These are phyloP conservation scores for Pammene fasciana DNA, from an alignment of 2,888 invertebrate genomes.

Conservation along the genomic window DNA sequence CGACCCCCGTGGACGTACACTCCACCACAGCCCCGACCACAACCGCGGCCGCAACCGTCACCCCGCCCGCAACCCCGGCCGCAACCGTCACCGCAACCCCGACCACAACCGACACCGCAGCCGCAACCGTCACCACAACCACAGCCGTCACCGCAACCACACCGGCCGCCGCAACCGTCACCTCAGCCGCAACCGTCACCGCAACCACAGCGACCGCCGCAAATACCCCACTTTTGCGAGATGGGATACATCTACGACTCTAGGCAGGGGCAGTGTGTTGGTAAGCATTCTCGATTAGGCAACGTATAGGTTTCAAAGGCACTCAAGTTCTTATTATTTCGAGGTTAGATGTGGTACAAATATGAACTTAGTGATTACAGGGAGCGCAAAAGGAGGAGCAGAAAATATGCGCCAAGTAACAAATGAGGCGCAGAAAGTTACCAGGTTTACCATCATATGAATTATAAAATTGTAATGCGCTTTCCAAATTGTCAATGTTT, in stretches of 20 bases:
- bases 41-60: conserved; percentile 51
- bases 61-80: conserved; percentile 52
- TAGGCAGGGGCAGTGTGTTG: conserved; percentile 61
- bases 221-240: conserved; percentile 55
- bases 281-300: conserved; percentile 53
- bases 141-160: conserved; percentile 49
- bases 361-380: too few species aligned
- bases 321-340: too few species aligned
- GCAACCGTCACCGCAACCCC: conserved; percentile 38
- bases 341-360: too few species aligned
- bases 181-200: background rate
- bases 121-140: conserved; percentile 54
- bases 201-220: conserved; percentile 49
- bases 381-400: too few species aligned
- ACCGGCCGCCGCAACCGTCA: conserved; percentile 46
- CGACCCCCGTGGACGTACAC: background rate
- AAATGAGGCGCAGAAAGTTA: too few species aligned
- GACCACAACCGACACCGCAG: conserved; percentile 26
- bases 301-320: background rate
- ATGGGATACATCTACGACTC: conserved; percentile 65
- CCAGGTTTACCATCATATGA: too few species aligned
- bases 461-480: too few species aligned
- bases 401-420: too few species aligned
- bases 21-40: background rate
- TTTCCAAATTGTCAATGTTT: too few species aligned